Base-by-base conservation (phyloP, 64 coral and sea anemone genomes). In the Stichodactyla mertensii region DNA sequence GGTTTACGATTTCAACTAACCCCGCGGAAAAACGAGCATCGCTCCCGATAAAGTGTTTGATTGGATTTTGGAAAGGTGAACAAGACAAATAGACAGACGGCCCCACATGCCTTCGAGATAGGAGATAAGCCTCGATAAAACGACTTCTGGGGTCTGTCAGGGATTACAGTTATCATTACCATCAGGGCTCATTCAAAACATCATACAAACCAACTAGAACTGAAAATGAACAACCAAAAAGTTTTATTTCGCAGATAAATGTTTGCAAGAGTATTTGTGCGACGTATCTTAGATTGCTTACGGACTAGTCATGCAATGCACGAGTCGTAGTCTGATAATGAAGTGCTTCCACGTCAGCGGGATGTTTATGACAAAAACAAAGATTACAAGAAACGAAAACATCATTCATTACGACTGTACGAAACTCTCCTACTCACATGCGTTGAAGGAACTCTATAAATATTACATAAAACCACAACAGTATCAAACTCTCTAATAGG, bases 11-110 rank as follows among this genome's bases (percentile, higher is more conserved):
- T 74, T 74, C 69, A 74, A 74, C 22, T 23, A 66, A 66, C 62
- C 36, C 69, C 69, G 69, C 69, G 22, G 24, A 74, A 31, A 74
- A 74, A 74, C 27, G 22, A 74, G 69, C 69, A 26, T 74, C 69
- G 10, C 51, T 55, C 15, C 27, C 52, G 80, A 82, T 82, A 82
- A 82, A 82, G 27, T 20, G 45, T 82, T 19, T 57, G 80, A 82
- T 82, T 82, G 80, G 19, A 55, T 82, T 55, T 82, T 36, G 22
- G 52, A 10, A 57, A 55, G 23, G 52, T 82, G 52, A 82, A 55
- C 80, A 55, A 82, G 80, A 82, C 55, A 82, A 55, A 54, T 82
- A 16, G n/a, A n/a, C n/a, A 57, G 55, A 82, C 80, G 27, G 52
- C 80, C 52, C 36, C 52, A 54, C 55, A 53, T 57, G 52, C 80